These are phyloP conservation scores for Loripinus fragilis DNA, from an alignment of 2,888 invertebrate genomes.

Conservation along the genomic window DNA sequence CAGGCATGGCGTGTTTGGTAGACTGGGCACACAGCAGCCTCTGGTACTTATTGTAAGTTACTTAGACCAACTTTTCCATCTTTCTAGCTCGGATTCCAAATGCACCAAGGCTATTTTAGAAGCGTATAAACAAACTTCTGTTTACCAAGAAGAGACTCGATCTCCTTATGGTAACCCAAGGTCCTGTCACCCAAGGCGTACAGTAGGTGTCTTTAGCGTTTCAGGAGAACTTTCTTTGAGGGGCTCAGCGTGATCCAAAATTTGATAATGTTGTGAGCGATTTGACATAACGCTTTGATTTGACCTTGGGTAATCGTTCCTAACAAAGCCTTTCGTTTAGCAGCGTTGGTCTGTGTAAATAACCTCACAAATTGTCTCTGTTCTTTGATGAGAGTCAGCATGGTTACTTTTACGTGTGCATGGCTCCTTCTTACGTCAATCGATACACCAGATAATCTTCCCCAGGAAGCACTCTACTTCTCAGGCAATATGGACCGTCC, in stretches of 20 bases:
- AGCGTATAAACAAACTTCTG: background rate
- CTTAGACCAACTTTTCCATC: conserved; percentile 34
- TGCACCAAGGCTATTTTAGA: background rate
- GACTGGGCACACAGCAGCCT: too few relatives aligned
- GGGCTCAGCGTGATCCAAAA: background rate
- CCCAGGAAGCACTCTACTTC: conserved; percentile 24
- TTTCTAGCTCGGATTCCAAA: background rate
- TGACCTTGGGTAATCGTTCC: conserved; percentile 34
- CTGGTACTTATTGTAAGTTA: conserved; percentile 36
- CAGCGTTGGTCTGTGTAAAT: conserved; percentile 7
- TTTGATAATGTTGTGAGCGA: conserved; percentile 23
- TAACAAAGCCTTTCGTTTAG: conserved; percentile 30
- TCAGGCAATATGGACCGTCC: conserved; percentile 19
- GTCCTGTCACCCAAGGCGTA: conserved; percentile 2
- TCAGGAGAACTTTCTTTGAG: background rate
- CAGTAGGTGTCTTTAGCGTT: background rate
- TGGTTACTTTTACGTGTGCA: background rate
- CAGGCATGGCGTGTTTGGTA: too few relatives aligned
- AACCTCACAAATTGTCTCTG: conserved; percentile 26
- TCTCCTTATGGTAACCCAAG: background rate
- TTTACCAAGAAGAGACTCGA: background rate
- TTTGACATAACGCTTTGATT: conserved; percentile 28
- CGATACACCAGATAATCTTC: conserved; percentile 19
- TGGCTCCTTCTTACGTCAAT: conserved; percentile 16
- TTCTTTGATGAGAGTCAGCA: conserved; percentile 15